Evolutionary conservation across 2,888 invertebrate species (phyloP).

Genomic region (Trachelus iudaicus): DNA sequence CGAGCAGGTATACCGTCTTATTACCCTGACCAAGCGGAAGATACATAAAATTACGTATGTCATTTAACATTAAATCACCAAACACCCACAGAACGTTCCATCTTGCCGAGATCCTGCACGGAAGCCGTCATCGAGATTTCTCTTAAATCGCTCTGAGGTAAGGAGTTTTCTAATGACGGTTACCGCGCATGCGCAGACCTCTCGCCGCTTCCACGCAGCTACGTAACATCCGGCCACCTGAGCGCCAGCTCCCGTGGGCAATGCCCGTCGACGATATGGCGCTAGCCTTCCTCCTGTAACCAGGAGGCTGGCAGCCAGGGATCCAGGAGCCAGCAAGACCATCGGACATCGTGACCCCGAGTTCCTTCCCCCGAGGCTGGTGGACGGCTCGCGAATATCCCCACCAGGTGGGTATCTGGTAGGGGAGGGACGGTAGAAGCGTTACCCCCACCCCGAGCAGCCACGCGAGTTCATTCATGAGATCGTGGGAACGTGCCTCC

Average conservation of each 20-base stretch:
- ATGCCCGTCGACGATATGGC: not conserved
- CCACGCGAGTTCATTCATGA: conserved; percentile 67
- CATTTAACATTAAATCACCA: not conserved
- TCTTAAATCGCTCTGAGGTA: not conserved
- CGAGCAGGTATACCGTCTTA: too few relatives aligned
- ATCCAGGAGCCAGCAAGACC: conserved; percentile 34
- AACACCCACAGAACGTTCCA: not conserved
- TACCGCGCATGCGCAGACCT: not conserved
- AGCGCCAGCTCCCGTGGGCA: not conserved
- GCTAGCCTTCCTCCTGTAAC: conserved; percentile 3
- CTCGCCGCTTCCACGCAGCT: not conserved
- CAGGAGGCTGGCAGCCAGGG: conserved; percentile 34
- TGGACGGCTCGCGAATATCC: conserved; percentile 8
- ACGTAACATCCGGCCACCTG: not conserved
- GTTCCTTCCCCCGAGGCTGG: conserved; percentile 40
- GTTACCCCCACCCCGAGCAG: conserved; percentile 49
- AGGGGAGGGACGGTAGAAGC: not conserved
- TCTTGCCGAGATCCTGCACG: not conserved
- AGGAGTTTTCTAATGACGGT: not conserved
- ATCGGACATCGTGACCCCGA: conserved; percentile 34
- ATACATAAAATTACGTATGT: not conserved
- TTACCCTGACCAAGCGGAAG: too few relatives aligned
- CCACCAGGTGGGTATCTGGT: not conserved
- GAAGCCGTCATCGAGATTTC: not conserved
- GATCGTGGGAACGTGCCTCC: conserved; percentile 64